Evolutionary conservation across 2,888 invertebrate genomes (phyloP).

Genomic region (Oscheius myriophilus): DNA sequence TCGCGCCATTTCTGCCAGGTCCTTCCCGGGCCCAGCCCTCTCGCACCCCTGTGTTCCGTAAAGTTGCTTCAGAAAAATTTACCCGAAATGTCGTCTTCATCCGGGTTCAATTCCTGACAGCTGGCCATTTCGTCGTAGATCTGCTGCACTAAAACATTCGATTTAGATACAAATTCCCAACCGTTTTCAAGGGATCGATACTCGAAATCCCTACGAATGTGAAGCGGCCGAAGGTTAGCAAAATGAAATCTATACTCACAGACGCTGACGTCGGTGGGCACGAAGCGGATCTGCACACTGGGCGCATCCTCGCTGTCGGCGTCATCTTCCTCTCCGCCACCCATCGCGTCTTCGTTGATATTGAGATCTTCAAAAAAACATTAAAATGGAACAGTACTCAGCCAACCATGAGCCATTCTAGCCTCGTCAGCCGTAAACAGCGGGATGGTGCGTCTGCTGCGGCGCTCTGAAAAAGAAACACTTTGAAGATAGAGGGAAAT

Average conservation of each 20-base stretch:
- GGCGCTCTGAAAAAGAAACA: slow-evolving; percentile 38
- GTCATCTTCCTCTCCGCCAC: slow-evolving; percentile 44
- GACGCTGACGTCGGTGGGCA: slow-evolving; percentile 52
- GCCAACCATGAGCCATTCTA: slow-evolving; percentile 39
- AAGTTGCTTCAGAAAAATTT: slow-evolving; percentile 63
- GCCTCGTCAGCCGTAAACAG: slow-evolving; percentile 49
- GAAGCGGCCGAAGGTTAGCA: too few relatives aligned
- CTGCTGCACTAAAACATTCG: slow-evolving; percentile 75
- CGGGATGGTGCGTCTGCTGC: slow-evolving; percentile 43
- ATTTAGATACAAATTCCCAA: too few relatives aligned
- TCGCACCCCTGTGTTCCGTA: slow-evolving; percentile 23
- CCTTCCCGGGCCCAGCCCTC: too few relatives aligned
- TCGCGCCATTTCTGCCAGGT: too few relatives aligned
- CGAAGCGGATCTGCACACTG: slow-evolving; percentile 55
- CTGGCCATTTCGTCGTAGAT: slow-evolving; percentile 82
- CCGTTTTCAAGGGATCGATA: too few relatives aligned
- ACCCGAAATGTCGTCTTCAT: slow-evolving; percentile 78
- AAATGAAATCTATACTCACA: too few relatives aligned
- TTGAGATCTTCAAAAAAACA: slow-evolving; percentile 51
- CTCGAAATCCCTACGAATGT: too few relatives aligned
- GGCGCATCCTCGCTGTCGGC: slow-evolving; percentile 44
- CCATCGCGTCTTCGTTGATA: slow-evolving; percentile 43
- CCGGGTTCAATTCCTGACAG: slow-evolving; percentile 84
- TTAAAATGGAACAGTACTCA: background rate
- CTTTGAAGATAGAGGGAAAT: slow-evolving; percentile 8